Evolutionary conservation across 2,888 invertebrate genomes (phyloP).

Genomic region (Dyspetes luteomarginatus): DNA sequence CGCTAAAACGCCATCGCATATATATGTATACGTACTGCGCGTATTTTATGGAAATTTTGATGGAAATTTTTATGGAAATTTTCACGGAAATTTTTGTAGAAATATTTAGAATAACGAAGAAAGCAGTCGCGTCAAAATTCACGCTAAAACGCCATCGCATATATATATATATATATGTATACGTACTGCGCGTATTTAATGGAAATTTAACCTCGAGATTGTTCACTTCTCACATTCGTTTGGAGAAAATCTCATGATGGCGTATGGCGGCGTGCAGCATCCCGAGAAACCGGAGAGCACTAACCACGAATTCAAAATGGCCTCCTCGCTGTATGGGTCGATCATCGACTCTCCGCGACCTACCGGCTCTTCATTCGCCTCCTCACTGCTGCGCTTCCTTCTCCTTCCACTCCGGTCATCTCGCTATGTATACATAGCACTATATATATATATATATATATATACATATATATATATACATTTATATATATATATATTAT

Average conservation of each 20-base stretch:
- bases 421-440: slow-evolving; percentile 44
- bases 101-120: slow-evolving; percentile 14
- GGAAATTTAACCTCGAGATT: slow-evolving; percentile 37
- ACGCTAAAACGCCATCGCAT: slow-evolving; percentile 13
- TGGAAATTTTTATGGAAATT: too few species aligned
- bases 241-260: slow-evolving; percentile 27
- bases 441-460: slow-evolving; percentile 44
- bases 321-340: slow-evolving; percentile 64
- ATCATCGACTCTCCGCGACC: slow-evolving; percentile 65
- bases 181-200: slow-evolving; percentile 24
- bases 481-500: not conserved
- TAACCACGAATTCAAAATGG: slow-evolving; percentile 68
- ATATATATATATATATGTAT: not conserved
- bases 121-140: not conserved
- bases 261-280: not conserved
- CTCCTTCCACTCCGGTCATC: slow-evolving; percentile 43
- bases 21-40: too few species aligned
- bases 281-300: slow-evolving; percentile 32
- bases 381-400: slow-evolving; percentile 56
- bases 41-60: too few species aligned
- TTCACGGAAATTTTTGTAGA: not conserved
- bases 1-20: too few species aligned
- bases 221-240: slow-evolving; percentile 38
- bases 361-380: slow-evolving; percentile 60
- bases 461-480: not conserved